Base-by-base conservation (phyloP, 2,113 vertebrate species). In the Nerophis ophidion region DNA sequence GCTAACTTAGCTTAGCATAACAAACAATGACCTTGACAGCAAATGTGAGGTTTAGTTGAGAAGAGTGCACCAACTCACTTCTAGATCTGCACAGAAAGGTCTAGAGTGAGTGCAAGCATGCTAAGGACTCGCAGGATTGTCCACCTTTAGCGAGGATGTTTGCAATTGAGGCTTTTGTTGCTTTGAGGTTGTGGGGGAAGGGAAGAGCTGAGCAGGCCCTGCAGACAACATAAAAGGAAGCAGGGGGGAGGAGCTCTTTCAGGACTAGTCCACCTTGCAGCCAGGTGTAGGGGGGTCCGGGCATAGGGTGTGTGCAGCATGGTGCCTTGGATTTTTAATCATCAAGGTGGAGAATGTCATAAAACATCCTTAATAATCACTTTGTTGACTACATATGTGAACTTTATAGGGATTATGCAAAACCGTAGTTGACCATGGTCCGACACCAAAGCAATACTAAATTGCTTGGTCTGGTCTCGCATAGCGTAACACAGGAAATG, bases 211-310 rank as follows among this genome's bases (percentile, higher is more conserved):
- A 65, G 52, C 15, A 72, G 63, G 57, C 63, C 40, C 65, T 49
- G 66, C 53, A 65, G 17, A 68, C 59, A 67, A 65, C 57, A 77
- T 70, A 64, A 72, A 65, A 71, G 48, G 63, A 68, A 68, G 36
- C 63, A 73, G n/a, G 52, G 26, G 40, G 80, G 83, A 74, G 83
- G 83, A 53, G 64, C 76, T 72, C 61, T 40, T 36, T 13, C 58
- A 62, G 59, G 79, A 61, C 50, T 60, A 65, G 68, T 66, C 77
- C 74, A 77, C 65, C n/a, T 63, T 56, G 40, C 60, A 52, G 9
- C 11, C 35, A 17, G 3, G 7, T n/a, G 33, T 50, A 57, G 62
- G 55, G 75, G 17, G 60, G 55, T 48, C 45, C 15, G 72, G 38
- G 17, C 42, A 53, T 12, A 65, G 49, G 45, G 33, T 71, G 35